phyloP scores from a whole-genome alignment of 1,140 invertebrate genomes.

The Phenacoccus solenopsis region DNA sequence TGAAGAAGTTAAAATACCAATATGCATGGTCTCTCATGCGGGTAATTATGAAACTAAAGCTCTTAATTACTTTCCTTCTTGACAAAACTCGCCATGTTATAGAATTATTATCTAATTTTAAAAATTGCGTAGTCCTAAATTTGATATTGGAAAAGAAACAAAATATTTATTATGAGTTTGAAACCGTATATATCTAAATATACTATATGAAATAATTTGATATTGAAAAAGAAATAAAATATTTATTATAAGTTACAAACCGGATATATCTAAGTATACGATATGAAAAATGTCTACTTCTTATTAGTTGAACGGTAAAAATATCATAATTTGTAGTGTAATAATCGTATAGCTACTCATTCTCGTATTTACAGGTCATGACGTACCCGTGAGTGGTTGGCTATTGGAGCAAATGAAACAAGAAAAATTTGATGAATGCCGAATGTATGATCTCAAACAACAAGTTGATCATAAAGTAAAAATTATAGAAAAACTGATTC shows the following conservation, averaged over 20 bases:
- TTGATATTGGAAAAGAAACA: neutral
- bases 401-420: constrained; percentile 29
- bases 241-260: neutral
- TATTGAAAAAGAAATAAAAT: no score
- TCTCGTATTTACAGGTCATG: constrained; percentile 38
- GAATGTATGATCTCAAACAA: constrained; percentile 47
- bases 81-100: neutral
- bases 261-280: neutral
- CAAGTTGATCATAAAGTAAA: constrained; percentile 69
- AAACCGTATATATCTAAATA: no score
- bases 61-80: neutral
- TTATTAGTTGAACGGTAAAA: neutral
- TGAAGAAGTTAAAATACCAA: constrained; percentile 41
- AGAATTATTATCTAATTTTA: neutral
- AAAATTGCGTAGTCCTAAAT: neutral
- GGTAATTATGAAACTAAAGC: constrained; percentile 23
- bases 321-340: neutral
- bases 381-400: constrained; percentile 36
- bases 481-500: constrained; percentile 59
- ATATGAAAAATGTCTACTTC: neutral
- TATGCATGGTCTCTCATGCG: constrained; percentile 62
- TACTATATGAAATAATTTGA: no score
- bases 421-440: neutral
- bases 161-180: neutral
- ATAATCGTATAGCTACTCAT: neutral